These are phyloP conservation scores for Sycophila texana DNA, from an alignment of 2,888 invertebrate genomes.

Conservation along the genomic window DNA sequence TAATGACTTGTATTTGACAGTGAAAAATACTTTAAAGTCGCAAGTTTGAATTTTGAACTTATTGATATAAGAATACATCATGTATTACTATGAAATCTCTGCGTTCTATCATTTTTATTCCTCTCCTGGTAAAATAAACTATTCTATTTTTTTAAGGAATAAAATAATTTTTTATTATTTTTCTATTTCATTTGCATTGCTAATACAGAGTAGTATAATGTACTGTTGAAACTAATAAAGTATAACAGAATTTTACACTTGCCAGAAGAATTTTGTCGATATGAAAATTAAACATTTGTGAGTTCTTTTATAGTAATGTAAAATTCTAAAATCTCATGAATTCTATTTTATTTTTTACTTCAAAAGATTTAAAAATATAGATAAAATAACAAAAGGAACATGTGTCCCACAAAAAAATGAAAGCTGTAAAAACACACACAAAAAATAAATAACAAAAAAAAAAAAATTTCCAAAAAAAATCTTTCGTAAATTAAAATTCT, in stretches of 20 bases:
- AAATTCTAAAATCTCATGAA: no score
- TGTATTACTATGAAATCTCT: conserved; percentile 40
- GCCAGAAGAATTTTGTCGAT: no score
- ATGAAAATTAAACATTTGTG: no score
- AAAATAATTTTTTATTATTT: background rate
- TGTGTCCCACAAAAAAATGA: conserved; percentile 24
- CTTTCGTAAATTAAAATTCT: conserved; percentile 10
- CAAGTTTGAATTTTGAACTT: conserved; percentile 51
- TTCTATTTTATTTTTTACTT: no score
- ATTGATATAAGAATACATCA: conserved; percentile 52
- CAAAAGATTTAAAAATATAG: background rate
- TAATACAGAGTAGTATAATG: no score
- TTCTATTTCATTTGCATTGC: background rate
- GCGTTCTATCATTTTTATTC: conserved; percentile 29
- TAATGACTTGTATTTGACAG: conserved; percentile 42
- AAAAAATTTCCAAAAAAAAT: conserved; percentile 38
- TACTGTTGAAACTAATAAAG: no score
- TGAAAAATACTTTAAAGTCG: conserved; percentile 45
- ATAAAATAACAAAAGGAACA: conserved; percentile 14
- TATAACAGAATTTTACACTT: no score
- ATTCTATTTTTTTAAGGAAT: background rate
- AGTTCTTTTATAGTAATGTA: no score
- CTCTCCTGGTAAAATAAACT: conserved; percentile 15
- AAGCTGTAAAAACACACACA: conserved; percentile 6
- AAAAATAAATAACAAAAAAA: conserved; percentile 33